These are phyloP conservation scores for Vulpes lagopus DNA, from an alignment of 2,113 vertebrate species.

Conservation along the genomic window DNA sequence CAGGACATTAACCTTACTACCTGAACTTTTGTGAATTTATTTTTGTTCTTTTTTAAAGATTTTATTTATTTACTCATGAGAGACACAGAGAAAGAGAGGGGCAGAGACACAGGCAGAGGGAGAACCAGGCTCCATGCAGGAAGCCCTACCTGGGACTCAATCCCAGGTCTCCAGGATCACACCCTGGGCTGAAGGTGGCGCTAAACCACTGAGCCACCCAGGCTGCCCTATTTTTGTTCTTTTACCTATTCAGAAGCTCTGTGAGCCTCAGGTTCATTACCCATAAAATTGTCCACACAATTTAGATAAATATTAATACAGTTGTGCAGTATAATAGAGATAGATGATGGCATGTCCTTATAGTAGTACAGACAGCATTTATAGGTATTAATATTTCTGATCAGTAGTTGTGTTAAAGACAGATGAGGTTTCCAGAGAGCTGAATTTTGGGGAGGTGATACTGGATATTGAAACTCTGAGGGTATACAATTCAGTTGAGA, in stretches of 20 bases:
- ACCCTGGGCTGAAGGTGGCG: too few species aligned
- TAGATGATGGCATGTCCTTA: background rate
- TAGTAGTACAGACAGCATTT: background rate
- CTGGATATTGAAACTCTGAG: conserved; percentile 18
- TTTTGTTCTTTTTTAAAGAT: background rate
- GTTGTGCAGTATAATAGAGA: background rate
- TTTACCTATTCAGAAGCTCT: background rate
- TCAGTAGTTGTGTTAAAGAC: background rate
- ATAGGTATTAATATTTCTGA: background rate
- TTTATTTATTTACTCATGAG: too few species aligned
- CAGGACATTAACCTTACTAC: background rate
- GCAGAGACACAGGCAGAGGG: too few species aligned
- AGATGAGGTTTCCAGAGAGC: background rate
- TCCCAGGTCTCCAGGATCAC: too few species aligned
- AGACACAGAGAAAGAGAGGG: too few species aligned
- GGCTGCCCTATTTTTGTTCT: background rate
- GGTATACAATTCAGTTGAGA: background rate
- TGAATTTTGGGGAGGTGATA: background rate
- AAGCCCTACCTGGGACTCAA: too few species aligned
- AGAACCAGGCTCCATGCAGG: too few species aligned
- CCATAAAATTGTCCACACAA: background rate
- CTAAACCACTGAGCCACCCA: too few species aligned
- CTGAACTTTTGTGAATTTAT: background rate
- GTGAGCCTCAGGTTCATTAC: background rate
- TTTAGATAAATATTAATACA: conserved; percentile 21